phyloP scores from a whole-genome alignment of 2,113 vertebrate species.

The Daubentonia madagascariensis region DNA sequence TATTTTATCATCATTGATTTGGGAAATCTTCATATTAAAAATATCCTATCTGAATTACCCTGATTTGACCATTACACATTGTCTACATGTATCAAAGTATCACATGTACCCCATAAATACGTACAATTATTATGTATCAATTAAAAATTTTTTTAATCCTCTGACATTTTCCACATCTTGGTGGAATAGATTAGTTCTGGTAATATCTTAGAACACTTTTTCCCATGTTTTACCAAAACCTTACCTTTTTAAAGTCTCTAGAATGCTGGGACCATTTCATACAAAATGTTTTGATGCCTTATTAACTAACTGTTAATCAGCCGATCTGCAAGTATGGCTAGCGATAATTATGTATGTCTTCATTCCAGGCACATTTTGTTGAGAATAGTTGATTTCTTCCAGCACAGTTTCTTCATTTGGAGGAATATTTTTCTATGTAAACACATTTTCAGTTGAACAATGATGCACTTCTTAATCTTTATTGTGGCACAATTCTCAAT shows the following conservation, averaged over 20 bases:
- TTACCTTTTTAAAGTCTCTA: neutral
- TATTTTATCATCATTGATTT: neutral
- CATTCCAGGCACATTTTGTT: neutral
- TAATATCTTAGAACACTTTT: neutral
- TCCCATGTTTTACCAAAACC: neutral
- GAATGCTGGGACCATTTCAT: neutral
- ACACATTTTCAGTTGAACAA: neutral
- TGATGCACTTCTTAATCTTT: neutral
- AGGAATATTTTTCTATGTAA: neutral
- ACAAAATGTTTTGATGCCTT: neutral
- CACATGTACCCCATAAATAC: too few species aligned
- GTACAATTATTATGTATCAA: too few species aligned
- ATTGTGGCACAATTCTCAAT: neutral
- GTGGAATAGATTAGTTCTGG: neutral
- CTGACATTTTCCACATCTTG: neutral
- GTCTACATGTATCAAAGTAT: too few species aligned
- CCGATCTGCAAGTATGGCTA: neutral
- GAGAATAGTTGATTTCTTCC: neutral
- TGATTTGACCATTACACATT: too few species aligned
- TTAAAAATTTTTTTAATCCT: too few species aligned
- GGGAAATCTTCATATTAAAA: slow-evolving; percentile 11
- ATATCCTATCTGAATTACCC: neutral
- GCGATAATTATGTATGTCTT: neutral
- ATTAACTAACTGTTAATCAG: neutral
- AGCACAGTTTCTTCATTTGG: neutral